Base-by-base conservation (phyloP, 2,113 vertebrate genomes). In the Phrynosoma blainvillii region DNA sequence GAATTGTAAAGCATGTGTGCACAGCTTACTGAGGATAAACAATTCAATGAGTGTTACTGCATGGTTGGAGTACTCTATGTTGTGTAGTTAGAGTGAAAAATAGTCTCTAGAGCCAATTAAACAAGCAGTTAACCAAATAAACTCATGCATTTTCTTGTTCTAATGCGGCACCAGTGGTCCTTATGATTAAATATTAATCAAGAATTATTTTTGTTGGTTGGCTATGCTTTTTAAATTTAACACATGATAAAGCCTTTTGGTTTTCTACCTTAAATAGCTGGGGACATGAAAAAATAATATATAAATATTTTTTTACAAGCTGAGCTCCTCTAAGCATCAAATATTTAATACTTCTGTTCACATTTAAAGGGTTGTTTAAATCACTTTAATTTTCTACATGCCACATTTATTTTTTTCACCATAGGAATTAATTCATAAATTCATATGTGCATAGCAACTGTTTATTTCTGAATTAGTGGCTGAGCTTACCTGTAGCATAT, bases 141-240 rank as follows among this genome's bases (percentile, higher is more conserved):
- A 76, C 21, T 56, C 21, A 74, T 25, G 5, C 54, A 7, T 88
- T 47, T 65, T 84, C 18, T 86, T 71, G 2, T 5, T 89, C 89
- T 89, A 83, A 32, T 36, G 71, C 6, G 23, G 70, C 32, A 16
- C 2, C n/a, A 81, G 75, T 80, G 86, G 25, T 62, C 71, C 40
- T 87, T 66, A 75, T 84, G 47, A 81, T 68, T 81, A 91, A 88
- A 74, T 77, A 90, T 79, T 66, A 85, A 85, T 14, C 30, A 13
- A 84, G n/a, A 42, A 18, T 87, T 91, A 92, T 62, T 87, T 83
- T 92, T 74, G 79, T 87, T 89, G 65, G 40, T 16, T 82, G 73
- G 27, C 27, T 90, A 68, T 89, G 54, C 76, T 90, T 88, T 25
- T 79, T 87, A 87, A 90, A 87, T 89, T 40, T 88, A 93, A 77